phyloP scores from a whole-genome alignment of 1,140 invertebrate species.

The Brachionus koreanus region DNA sequence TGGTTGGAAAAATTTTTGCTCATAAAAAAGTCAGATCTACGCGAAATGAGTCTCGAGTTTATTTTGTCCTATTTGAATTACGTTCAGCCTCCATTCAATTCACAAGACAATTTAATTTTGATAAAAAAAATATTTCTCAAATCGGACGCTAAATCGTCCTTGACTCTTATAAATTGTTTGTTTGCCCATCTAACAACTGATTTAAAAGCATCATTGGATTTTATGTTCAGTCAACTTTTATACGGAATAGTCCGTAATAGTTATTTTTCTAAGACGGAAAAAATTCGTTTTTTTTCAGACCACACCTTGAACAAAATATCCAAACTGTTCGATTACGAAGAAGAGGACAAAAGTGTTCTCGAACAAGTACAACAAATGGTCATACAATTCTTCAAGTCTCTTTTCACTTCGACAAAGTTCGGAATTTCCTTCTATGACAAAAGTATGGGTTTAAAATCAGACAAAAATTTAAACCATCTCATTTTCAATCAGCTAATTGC shows the following conservation, averaged over 20 bases:
- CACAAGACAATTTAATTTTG: neutral
- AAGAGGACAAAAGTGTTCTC: neutral
- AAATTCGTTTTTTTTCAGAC: conserved; percentile 12
- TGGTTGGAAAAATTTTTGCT: conserved; percentile 38
- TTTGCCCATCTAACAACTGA: neutral
- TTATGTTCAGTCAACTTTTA: neutral
- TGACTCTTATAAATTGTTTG: neutral
- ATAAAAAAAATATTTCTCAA: conserved; percentile 1
- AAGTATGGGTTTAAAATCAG: neutral
- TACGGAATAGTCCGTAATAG: neutral
- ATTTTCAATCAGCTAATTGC: conserved; percentile 26
- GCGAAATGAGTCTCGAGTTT: conserved; percentile 31
- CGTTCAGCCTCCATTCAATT: conserved; percentile 1
- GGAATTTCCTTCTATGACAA: conserved; percentile 35
- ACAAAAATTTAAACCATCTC: conserved; percentile 30
- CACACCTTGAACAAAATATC: neutral
- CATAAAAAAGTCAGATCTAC: conserved; percentile 25
- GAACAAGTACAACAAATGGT: neutral
- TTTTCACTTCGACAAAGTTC: conserved; percentile 3
- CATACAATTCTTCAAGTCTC: conserved; percentile 20
- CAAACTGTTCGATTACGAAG: conserved; percentile 4
- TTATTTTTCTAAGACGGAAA: neutral
- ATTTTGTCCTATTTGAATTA: conserved; percentile 9
- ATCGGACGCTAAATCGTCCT: neutral
- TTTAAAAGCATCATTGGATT: neutral